Base-by-base conservation (phyloP, 2,797 vertebrate genomes). In the Iguana delicatissima region DNA sequence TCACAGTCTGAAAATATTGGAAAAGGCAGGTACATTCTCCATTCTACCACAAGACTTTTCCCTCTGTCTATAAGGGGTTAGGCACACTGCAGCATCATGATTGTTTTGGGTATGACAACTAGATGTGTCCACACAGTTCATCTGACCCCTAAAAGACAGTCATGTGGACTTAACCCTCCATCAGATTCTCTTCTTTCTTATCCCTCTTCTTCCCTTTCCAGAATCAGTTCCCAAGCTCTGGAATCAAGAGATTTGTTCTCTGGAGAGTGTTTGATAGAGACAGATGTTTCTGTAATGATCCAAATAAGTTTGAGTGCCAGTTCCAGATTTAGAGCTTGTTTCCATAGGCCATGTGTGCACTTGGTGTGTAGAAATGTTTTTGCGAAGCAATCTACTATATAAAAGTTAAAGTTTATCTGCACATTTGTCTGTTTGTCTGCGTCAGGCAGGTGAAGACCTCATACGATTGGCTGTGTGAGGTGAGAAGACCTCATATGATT, bases 281-380 rank as follows among this genome's bases (percentile, higher is more conserved):
- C 87, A 74, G 80, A 82, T 89, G 87, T 88, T 89, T 69, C 80
- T 7, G 16, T 26, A 52, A 59, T 46, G 26, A 32, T 73, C 87
- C 80, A 89, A 89, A 42, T 46, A 76, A 62, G 12, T 76, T 22
- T n/a, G 16, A 55, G 18, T 50, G 16, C 55, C 69, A 89, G 64
- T 77, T 84, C 69, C 88, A 74, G 55, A 83, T n/a, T 74, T 74
- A 50, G 72, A 42, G 2, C 81, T n/a, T 29, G 29, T 74, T 89
- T 89, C 38, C 79, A 26, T 46, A n/a, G 55, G 62, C 59, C 55
- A 22, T 74, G 69, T n/a, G 62, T 74, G 72, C 55, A 64, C 24
- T 86, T 83, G 46, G 46, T 38, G 32, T 35, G 55, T 13, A 82
- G 32, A 26, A 38, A 62, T 90, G 74, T 90, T 18, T 59, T 59